These are phyloP conservation scores for Lutjanus argentimaculatus DNA, from an alignment of 2,797 vertebrate genomes.

Conservation along the genomic window DNA sequence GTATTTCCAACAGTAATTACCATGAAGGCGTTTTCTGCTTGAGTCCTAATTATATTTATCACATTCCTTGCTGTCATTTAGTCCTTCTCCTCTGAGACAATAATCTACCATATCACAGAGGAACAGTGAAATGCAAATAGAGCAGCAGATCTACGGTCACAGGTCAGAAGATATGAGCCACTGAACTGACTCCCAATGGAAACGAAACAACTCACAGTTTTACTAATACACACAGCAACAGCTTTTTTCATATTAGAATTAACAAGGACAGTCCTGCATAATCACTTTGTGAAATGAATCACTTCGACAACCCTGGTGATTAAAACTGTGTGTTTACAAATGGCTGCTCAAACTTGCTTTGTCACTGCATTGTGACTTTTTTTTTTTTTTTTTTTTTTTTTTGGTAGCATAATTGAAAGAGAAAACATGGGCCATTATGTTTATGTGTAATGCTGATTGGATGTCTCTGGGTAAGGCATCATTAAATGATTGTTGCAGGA, in stretches of 20 bases:
- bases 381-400: background rate
- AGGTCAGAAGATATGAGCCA: conserved; percentile 21
- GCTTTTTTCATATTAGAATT: conserved; percentile 45
- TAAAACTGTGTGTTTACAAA: background rate
- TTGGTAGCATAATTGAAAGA: background rate
- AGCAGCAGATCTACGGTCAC: conserved; percentile 48
- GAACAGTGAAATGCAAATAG: conserved; percentile 68
- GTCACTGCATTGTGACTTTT: background rate
- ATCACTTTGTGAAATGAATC: background rate
- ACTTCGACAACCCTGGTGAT: conserved; percentile 3
- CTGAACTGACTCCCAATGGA: conserved; percentile 25
- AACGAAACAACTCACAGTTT: conserved; percentile 33
- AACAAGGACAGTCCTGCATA: background rate
- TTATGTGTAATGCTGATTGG: background rate
- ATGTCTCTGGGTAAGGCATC: background rate
- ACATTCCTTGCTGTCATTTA: conserved; percentile 64
- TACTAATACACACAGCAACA: conserved; percentile 49
- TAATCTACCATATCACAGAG: conserved; percentile 57
- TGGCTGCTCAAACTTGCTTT: background rate
- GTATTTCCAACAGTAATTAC: conserved; percentile 76
- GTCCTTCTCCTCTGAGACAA: conserved; percentile 51
- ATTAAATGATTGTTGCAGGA: background rate
- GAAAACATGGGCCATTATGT: background rate
- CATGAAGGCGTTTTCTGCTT: conserved; percentile 70
- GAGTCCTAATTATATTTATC: conserved; percentile 71